phyloP scores from a whole-genome alignment of 2,888 invertebrate genomes.

The Elegia similella region DNA sequence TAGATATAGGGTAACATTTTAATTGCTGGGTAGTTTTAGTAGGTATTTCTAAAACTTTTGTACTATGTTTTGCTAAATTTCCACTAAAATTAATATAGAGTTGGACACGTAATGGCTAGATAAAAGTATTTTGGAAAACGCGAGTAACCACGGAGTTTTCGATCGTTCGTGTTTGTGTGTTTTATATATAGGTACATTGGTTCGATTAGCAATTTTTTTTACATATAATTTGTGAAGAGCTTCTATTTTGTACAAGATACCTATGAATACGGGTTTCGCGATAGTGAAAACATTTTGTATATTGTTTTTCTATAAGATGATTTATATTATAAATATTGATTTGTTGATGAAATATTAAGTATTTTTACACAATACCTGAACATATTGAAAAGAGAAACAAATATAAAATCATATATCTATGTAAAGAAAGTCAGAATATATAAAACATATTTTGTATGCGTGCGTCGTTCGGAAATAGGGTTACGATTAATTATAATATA shows the following conservation, averaged over 20 bases:
- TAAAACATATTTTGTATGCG: conserved; percentile 66
- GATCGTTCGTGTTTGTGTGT: conserved; percentile 33
- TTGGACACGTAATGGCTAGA: conserved; percentile 72
- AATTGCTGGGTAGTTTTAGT: conserved; percentile 76
- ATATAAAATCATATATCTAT: conserved; percentile 67
- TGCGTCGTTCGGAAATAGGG: conserved; percentile 45
- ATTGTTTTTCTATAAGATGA: conserved; percentile 75
- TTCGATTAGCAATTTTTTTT: conserved; percentile 37
- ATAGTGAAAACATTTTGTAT: conserved; percentile 59
- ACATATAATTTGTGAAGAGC: conserved; percentile 53
- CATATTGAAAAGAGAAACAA: conserved; percentile 67
- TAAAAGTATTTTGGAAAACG: conserved; percentile 52
- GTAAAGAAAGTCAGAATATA: conserved; percentile 69
- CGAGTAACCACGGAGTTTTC: conserved; percentile 45
- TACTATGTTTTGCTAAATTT: conserved; percentile 82
- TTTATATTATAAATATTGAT: conserved; percentile 74
- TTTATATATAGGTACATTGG: conserved; percentile 31
- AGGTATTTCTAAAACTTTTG: conserved; percentile 80
- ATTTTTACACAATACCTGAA: conserved; percentile 79
- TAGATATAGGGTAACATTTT: conserved; percentile 73
- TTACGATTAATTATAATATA: conserved; percentile 1
- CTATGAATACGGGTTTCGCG: conserved; percentile 54
- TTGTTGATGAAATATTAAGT: conserved; percentile 74
- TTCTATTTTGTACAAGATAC: conserved; percentile 71
- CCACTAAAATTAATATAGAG: conserved; percentile 75